These are phyloP conservation scores for Euclidia mi DNA, from an alignment of 2,888 invertebrate genomes.

Conservation along the genomic window DNA sequence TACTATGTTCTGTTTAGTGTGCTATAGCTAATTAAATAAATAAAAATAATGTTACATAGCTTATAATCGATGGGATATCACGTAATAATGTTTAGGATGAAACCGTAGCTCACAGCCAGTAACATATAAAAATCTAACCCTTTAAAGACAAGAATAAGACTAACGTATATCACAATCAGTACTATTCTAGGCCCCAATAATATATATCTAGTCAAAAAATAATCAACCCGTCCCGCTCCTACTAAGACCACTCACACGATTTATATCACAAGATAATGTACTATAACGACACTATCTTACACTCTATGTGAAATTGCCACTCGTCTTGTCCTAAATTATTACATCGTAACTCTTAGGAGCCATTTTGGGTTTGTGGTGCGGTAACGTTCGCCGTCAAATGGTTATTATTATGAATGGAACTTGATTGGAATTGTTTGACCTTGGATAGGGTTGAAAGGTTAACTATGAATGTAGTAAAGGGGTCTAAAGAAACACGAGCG, in stretches of 20 bases:
- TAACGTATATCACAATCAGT: no score
- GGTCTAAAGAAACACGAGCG: no score
- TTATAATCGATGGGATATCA: no score
- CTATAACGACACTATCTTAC: conserved; percentile 57
- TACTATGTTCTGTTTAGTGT: no score
- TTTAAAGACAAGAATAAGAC: no score
- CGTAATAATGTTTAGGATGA: no score
- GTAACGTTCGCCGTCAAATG: conserved; percentile 26
- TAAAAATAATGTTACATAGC: no score
- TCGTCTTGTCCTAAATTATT: conserved; percentile 61
- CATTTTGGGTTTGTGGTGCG: conserved; percentile 26
- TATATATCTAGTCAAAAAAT: background rate
- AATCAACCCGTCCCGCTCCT: conserved; percentile 21
- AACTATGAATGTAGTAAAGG: background rate
- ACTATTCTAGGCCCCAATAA: background rate
- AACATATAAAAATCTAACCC: no score
- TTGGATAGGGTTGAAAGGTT: background rate
- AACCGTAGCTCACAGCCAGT: no score
- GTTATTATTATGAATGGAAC: conserved; percentile 25
- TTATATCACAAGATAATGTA: conserved; percentile 60
- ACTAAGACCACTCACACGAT: conserved; percentile 34
- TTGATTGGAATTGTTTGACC: conserved; percentile 4
- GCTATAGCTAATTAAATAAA: no score
- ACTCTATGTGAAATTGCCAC: conserved; percentile 50
- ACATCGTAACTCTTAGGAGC: conserved; percentile 58